phyloP scores from a whole-genome alignment of 2,113 vertebrate species.

The Oreochromis niloticus region DNA sequence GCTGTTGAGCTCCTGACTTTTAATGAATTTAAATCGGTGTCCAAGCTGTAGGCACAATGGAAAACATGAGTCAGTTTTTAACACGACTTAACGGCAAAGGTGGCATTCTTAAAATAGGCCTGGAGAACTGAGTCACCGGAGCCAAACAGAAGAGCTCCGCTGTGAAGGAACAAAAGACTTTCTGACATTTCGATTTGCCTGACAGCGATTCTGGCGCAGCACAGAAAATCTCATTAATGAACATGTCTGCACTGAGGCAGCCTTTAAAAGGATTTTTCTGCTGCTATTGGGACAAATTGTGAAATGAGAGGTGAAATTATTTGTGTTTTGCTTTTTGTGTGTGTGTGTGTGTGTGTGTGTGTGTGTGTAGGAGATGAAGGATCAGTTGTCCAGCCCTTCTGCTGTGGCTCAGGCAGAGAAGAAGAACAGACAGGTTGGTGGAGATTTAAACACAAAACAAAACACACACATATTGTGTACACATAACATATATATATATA shows the following conservation, averaged over 20 bases:
- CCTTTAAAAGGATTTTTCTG: background rate
- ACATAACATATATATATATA: background rate
- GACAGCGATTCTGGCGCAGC: background rate
- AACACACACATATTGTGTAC: background rate
- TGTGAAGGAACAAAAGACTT: background rate
- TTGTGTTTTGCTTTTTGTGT: background rate
- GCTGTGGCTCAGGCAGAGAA: constrained; percentile 73
- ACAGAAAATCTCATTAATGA: background rate
- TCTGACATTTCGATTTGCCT: background rate
- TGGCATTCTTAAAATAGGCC: constrained; percentile 1
- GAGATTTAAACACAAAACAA: background rate
- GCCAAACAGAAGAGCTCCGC: background rate
- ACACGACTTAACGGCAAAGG: background rate
- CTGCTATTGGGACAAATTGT: background rate
- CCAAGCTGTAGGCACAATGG: background rate
- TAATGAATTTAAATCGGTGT: background rate
- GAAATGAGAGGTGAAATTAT: background rate
- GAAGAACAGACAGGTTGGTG: constrained; percentile 74
- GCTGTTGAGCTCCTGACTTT: background rate
- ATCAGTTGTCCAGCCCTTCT: constrained; percentile 75
- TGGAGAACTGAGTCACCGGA: background rate
- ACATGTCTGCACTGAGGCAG: background rate
- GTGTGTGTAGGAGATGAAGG: constrained; percentile 77
- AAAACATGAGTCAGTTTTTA: constrained; percentile 9
- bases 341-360: background rate